A percentile compares a stretch with the other conserved stretches of the same genome.
phyloP scores from a whole-genome alignment of 2,113 vertebrate species.

The Oryzias javanicus region DNA sequence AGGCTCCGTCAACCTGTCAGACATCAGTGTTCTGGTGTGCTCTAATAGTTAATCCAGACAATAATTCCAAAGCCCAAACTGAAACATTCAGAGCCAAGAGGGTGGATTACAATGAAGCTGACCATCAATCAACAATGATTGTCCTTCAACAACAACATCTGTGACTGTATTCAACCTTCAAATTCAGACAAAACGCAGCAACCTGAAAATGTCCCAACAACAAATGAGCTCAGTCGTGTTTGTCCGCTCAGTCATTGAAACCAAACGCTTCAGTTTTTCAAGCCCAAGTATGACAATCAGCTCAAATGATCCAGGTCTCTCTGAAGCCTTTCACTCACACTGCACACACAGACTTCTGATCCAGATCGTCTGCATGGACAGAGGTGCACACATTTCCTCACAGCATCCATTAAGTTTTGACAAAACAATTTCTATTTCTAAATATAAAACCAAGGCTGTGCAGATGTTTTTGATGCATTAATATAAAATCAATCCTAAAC shows the following conservation, averaged over 20 bases:
- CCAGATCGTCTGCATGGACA: background rate
- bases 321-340: no score
- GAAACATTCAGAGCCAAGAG: no score
- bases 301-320: conserved; percentile 35
- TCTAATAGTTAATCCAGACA: conserved; percentile 48
- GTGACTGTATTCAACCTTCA: no score
- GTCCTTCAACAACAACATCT: no score
- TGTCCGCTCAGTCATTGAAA: no score
- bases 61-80: no score
- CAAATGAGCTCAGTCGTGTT: no score
- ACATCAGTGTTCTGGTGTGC: background rate
- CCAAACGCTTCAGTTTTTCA: conserved; percentile 44
- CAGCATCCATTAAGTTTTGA: background rate
- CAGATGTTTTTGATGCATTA: conserved; percentile 1
- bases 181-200: no score
- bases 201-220: no score
- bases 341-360: conserved; percentile 14
- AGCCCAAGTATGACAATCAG: conserved; percentile 47
- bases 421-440: background rate
- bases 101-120: no score
- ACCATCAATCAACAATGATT: no score
- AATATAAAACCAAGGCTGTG: conserved; percentile 3
- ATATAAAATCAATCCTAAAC: background rate
- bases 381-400: background rate
- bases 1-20: conserved; percentile 29